A percentile compares a stretch with the other conserved stretches of the same genome.
phyloP scores from a whole-genome alignment of 2,797 vertebrate genomes.

The Sciurus carolinensis region DNA sequence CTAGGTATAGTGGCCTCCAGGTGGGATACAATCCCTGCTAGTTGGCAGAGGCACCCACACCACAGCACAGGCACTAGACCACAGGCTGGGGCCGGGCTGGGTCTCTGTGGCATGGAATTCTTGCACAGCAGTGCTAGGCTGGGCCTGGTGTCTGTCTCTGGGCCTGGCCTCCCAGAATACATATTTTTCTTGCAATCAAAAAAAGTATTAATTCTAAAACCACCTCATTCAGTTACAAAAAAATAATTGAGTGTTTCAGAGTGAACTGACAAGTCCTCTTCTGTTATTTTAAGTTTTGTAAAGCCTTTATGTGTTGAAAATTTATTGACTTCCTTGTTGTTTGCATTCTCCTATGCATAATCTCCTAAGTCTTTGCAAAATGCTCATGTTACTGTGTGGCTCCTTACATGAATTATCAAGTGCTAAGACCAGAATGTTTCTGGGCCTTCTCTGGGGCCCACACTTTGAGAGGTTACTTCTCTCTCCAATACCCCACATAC shows the following conservation, averaged over 20 bases:
- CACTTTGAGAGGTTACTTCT: neutral
- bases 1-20: no score
- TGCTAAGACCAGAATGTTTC: neutral
- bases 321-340: neutral
- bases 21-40: no score
- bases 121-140: no score
- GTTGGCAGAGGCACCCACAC: no score
- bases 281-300: neutral
- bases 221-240: neutral
- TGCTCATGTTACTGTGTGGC: neutral
- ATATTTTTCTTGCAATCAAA: neutral
- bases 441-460: neutral
- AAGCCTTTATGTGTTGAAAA: conserved; percentile 7
- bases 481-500: neutral
- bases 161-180: no score
- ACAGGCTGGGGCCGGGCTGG: no score
- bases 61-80: no score
- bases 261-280: neutral
- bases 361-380: conserved; percentile 4
- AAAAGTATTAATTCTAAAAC: neutral
- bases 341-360: neutral
- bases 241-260: neutral
- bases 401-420: neutral
- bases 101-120: no score
- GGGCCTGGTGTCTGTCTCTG: no score